Base-by-base conservation (phyloP, 2,113 vertebrate species). In the Corynorhinus townsendii region DNA sequence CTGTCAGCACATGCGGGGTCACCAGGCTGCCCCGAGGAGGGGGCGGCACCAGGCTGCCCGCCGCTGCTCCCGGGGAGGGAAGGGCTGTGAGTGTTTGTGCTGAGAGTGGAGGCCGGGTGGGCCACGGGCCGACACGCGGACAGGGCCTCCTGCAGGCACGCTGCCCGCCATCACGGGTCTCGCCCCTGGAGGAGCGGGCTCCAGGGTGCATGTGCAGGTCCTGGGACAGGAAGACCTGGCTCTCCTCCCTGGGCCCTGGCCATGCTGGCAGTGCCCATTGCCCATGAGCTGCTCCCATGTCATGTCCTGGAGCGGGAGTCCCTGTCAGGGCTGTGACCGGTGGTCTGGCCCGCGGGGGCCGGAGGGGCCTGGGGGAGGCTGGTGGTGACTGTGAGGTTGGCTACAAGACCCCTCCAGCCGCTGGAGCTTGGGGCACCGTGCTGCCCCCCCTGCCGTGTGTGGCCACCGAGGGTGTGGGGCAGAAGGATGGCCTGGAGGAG, bases 41-140 rank as follows among this genome's bases (percentile, higher is more conserved):
- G 12, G 26, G 24, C 2, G 59, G 20, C n/a, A 1, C 19, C 0
- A 7, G 35, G 26, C 35, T 6, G 11, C 11, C 4, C 17, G 11
- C 66, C 4, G 1, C n/a, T n/a, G 52, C n/a, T 49, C 24, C 54
- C 1, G 54, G 38, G 0, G 12, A 62, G 17, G 11, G 45, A 33
- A 87, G 11, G 2, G 28, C 17, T 33, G 11, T 3, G 16, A 43
- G 5, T 4, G 1, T 8, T 40, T 72, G 14, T 49, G 24, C 10
- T 10, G 35, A 35, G n/a, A 30, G 38, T 4, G 0, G 17, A 86
- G 45, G 35, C 14, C 26, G 14, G 3, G 16, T 40, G n/a, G 43
- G 26, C 33, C 7, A 1, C 0, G 3, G 15, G 54, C 4, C 0
- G 2, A 10, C 17, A 20, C 3, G 24, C 19, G 56, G 6, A 11